Percentiles rank a stretch among this genome's conserved stretches.
These are phyloP conservation scores for Mionectes macconnelli DNA, from an alignment of 2,113 vertebrate species.

Conservation along the genomic window DNA sequence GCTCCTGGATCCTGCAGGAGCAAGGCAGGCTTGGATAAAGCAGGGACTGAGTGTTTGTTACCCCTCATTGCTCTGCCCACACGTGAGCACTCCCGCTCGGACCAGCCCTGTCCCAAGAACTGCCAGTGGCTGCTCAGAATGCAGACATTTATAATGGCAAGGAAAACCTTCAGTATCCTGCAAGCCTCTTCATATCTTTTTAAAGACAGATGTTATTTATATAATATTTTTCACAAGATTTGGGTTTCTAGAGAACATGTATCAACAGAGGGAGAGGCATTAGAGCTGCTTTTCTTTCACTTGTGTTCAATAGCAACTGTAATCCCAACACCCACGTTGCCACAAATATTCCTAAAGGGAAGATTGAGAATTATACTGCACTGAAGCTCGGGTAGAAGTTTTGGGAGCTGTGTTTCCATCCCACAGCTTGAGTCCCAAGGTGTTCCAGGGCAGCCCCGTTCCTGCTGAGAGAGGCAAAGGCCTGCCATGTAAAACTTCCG, in stretches of 20 bases:
- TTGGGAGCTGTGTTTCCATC: background rate
- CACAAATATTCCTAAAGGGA: background rate
- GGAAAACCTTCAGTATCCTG: background rate
- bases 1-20: background rate
- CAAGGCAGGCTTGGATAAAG: background rate
- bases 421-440: accelerated
- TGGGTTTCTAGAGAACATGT: background rate
- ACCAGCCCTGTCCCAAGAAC: background rate
- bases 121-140: background rate
- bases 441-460: background rate
- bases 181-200: background rate
- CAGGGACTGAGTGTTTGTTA: background rate
- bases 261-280: background rate
- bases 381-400: background rate
- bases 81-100: background rate
- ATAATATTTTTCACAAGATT: background rate
- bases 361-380: background rate
- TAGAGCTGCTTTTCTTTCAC: background rate
- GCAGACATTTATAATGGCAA: background rate
- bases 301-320: background rate
- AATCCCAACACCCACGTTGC: background rate
- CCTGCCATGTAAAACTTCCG: background rate
- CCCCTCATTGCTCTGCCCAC: background rate
- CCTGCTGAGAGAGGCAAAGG: accelerated
- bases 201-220: background rate